These are phyloP conservation scores for Hirtodrosophila confusa DNA, from an alignment of 2,888 invertebrate species.

Conservation along the genomic window DNA sequence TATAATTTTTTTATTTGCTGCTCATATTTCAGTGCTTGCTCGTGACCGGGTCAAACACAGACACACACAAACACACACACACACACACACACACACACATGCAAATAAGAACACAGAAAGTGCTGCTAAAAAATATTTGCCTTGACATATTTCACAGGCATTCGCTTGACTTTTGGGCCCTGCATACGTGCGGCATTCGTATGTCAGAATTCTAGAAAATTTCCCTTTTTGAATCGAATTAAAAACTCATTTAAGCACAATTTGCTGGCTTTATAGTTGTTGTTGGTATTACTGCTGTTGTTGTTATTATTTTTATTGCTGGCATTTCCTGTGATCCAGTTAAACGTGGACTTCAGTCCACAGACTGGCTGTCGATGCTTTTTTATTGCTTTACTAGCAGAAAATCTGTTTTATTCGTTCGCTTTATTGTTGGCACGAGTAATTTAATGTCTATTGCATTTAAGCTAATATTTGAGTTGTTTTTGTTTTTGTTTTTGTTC, in stretches of 20 bases:
- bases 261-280: constrained; percentile 27
- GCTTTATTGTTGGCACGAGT: constrained; percentile 72
- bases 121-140: constrained; percentile 51
- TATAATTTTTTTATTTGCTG: constrained; percentile 53
- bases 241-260: constrained; percentile 74
- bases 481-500: constrained; percentile 30
- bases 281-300: constrained; percentile 2
- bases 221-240: constrained; percentile 60
- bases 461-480: constrained; percentile 72
- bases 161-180: constrained; percentile 19
- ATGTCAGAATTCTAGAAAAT: constrained; percentile 22
- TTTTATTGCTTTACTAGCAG: constrained; percentile 78
- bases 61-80: constrained; percentile 1
- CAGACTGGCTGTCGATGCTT: constrained; percentile 29
- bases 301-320: constrained; percentile 1
- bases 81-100: constrained; percentile 1
- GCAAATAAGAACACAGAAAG: no score
- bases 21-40: constrained; percentile 62
- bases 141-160: constrained; percentile 55
- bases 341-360: constrained; percentile 27
- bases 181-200: constrained; percentile 33
- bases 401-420: constrained; percentile 76
- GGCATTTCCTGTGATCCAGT: constrained; percentile 45
- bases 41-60: constrained; percentile 22
- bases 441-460: constrained; percentile 76